These are phyloP conservation scores for Ornithoptera priamus DNA, from an alignment of 2,888 invertebrate species.

Conservation along the genomic window DNA sequence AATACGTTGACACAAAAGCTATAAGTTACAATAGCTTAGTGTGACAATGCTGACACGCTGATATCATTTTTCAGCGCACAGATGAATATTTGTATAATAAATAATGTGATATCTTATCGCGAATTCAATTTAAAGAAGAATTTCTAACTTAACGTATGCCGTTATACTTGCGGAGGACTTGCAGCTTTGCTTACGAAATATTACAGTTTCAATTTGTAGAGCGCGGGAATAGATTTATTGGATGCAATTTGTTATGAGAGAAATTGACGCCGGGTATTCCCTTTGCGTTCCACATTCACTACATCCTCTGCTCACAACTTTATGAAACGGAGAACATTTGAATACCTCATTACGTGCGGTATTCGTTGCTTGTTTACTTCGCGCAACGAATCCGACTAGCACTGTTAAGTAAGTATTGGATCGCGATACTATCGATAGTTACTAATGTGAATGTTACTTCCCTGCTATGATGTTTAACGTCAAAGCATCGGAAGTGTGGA, in stretches of 20 bases:
- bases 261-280: conserved; percentile 65
- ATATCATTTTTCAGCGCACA: not conserved
- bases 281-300: conserved; percentile 55
- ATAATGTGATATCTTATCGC: conserved; percentile 18
- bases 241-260: conserved; percentile 54
- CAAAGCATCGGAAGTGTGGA: conserved; percentile 37
- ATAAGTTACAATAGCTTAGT: not conserved
- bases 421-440: conserved; percentile 10
- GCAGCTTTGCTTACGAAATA: conserved; percentile 35
- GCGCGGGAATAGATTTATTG: conserved; percentile 45
- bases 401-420: conserved; percentile 27
- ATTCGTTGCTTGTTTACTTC: conserved; percentile 27
- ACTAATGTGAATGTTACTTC: not conserved
- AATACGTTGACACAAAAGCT: not conserved
- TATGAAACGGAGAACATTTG: conserved; percentile 14
- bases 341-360: not conserved
- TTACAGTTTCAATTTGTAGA: conserved; percentile 42
- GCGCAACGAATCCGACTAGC: not conserved
- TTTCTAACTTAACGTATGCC: conserved; percentile 19
- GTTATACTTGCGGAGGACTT: conserved; percentile 33
- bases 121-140: conserved; percentile 22
- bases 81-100: conserved; percentile 5
- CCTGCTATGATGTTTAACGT: conserved; percentile 29
- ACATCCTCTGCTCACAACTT: conserved; percentile 32
- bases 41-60: not conserved